phyloP scores from a whole-genome alignment of 2,888 invertebrate species.

The Heliconius cydno region DNA sequence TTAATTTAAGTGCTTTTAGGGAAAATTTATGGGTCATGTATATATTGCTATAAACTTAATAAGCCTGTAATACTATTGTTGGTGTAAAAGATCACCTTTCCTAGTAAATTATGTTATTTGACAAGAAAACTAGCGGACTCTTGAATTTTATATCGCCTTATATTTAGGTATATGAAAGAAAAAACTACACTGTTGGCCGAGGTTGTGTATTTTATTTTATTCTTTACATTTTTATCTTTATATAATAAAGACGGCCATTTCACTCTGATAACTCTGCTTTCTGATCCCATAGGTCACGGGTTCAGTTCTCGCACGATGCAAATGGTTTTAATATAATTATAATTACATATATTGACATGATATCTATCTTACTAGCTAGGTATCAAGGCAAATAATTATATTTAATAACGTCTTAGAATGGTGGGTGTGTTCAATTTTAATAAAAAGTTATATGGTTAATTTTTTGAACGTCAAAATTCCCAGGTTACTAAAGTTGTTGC shows the following conservation, averaged over 20 bases:
- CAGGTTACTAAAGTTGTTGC: no score
- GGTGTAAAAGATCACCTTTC: no score
- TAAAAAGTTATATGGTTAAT: no score
- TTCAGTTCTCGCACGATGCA: slow-evolving; percentile 11
- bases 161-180: neutral
- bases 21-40: no score
- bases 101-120: neutral
- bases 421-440: neutral
- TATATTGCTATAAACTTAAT: no score
- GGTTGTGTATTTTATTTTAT: neutral
- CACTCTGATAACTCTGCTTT: slow-evolving; percentile 17
- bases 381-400: neutral
- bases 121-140: neutral
- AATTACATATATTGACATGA: neutral
- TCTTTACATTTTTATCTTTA: slow-evolving; percentile 1
- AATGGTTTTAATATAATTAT: slow-evolving; percentile 2
- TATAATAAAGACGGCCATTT: slow-evolving; percentile 14
- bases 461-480: no score
- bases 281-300: slow-evolving; percentile 14
- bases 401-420: slow-evolving; percentile 4
- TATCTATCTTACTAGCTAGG: neutral
- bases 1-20: no score
- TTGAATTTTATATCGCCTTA: no score
- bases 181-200: neutral
- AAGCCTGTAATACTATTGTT: no score